phyloP scores from a whole-genome alignment of 1,140 invertebrate species.

The Bombus huntii region DNA sequence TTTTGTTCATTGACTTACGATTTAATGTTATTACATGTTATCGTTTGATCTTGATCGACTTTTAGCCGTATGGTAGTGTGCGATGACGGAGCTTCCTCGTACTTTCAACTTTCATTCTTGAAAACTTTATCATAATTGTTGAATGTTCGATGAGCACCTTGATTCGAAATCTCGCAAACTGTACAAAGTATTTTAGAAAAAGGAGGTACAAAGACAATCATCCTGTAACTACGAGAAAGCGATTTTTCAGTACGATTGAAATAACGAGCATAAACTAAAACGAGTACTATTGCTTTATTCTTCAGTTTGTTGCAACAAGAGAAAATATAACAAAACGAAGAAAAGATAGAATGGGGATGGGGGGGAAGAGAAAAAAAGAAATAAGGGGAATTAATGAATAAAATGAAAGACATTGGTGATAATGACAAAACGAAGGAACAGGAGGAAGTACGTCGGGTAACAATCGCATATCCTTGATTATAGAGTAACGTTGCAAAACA shows the following conservation, averaged over 20 bases:
- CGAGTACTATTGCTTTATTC: slow-evolving; percentile 14
- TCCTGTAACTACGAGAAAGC: slow-evolving; percentile 52
- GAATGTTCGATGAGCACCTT: slow-evolving; percentile 41
- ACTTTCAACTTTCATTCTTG: slow-evolving; percentile 18
- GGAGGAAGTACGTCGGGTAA: slow-evolving; percentile 65
- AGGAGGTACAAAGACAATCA: slow-evolving; percentile 62
- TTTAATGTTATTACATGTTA: not conserved
- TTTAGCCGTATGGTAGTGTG: slow-evolving; percentile 9
- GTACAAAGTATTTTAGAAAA: slow-evolving; percentile 66
- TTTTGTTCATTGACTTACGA: slow-evolving; percentile 10
- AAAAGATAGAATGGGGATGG: not conserved
- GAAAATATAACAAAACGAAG: slow-evolving; percentile 15
- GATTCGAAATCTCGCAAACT: slow-evolving; percentile 59
- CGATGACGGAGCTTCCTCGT: slow-evolving; percentile 3
- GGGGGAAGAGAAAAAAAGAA: not conserved
- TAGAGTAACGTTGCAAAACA: slow-evolving; percentile 21
- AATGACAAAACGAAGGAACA: slow-evolving; percentile 1
- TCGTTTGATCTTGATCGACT: slow-evolving; percentile 27
- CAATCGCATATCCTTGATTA: slow-evolving; percentile 53
- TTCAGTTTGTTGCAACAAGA: slow-evolving; percentile 11
- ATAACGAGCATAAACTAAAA: slow-evolving; percentile 18
- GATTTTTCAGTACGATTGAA: slow-evolving; percentile 19
- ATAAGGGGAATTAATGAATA: not conserved
- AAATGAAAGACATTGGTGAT: not conserved
- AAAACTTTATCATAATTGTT: slow-evolving; percentile 3